Base-by-base conservation (phyloP, 2,113 vertebrate species). In the Callaeas wilsoni region DNA sequence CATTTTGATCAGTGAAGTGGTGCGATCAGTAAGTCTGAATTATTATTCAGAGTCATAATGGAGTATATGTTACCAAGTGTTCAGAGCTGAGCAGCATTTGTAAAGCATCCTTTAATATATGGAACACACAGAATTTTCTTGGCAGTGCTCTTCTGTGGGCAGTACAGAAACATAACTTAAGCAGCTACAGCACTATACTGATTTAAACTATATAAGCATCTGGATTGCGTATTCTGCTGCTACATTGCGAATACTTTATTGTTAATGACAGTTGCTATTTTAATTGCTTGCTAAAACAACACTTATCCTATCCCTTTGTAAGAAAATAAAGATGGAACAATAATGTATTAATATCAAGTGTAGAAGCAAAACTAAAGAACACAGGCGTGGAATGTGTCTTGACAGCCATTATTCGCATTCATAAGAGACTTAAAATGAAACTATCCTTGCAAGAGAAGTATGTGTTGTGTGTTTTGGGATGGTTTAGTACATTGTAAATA, bases 1-100 rank as follows among this genome's bases (percentile, higher is more conserved):
- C 89, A 98, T 99, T 82, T 96, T 99, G 32, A 97, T 99, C 85
- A 99, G 99, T 26, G 99, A 99, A 95, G 99, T 99, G 88, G 99
- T 99, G 62, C 98, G 99, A 97, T 99, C 99, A 80, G 99, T 99
- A 96, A 98, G 99, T 98, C 7, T 74, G 29, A 65, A 21, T 44
- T 80, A 6, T 20, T 87, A 23, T 44, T 88, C 41, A 62, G 29
- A 78, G 47, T 75, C 15, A 4, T 57, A 52, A 62, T 4, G 80
- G 41, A 60, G 59, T 73, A 4, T 33, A 5, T 44, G 16, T 32
- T 80, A 49, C 19, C 16, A 44, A 86, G 29, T 69, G 7, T 6
- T 87, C 37, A 71, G 33, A 87, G 35, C 33, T 73, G 71, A 76
- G 22, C 49, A 60, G 46, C 60, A 42, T 79, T 86, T 71, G 33